phyloP scores from a whole-genome alignment of 1,140 invertebrate genomes.

The Cecropterus lyciades region DNA sequence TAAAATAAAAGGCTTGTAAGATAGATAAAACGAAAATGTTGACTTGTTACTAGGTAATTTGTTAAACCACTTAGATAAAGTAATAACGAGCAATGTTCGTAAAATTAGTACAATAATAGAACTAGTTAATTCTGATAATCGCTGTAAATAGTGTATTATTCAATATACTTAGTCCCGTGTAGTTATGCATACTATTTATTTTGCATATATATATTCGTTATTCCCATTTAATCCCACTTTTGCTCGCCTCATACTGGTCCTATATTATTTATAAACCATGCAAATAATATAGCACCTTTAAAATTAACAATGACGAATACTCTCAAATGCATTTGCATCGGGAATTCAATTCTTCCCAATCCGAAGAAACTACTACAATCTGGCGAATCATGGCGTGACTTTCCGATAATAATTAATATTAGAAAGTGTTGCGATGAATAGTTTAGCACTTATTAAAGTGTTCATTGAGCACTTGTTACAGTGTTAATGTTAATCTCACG shows the following conservation, averaged over 20 bases:
- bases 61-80: conserved; percentile 31
- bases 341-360: too few relatives aligned
- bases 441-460: too few relatives aligned
- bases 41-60: conserved; percentile 49
- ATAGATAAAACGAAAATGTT: conserved; percentile 37
- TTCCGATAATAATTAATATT: too few relatives aligned
- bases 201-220: background rate
- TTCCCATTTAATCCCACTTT: background rate
- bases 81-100: conserved; percentile 34
- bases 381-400: too few relatives aligned
- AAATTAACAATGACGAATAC: too few relatives aligned
- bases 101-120: conserved; percentile 68
- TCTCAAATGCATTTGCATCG: too few relatives aligned
- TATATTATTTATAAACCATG: background rate
- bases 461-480: too few relatives aligned
- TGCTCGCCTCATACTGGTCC: background rate
- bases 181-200: background rate
- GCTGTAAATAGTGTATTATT: conserved; percentile 21
- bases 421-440: too few relatives aligned
- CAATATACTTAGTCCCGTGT: conserved; percentile 8
- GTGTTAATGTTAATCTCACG: too few relatives aligned
- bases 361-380: too few relatives aligned
- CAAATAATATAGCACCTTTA: too few relatives aligned
- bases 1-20: conserved; percentile 44
- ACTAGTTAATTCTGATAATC: conserved; percentile 35